phyloP scores from a whole-genome alignment of 2,797 vertebrate genomes.

The Cossypha caffra region DNA sequence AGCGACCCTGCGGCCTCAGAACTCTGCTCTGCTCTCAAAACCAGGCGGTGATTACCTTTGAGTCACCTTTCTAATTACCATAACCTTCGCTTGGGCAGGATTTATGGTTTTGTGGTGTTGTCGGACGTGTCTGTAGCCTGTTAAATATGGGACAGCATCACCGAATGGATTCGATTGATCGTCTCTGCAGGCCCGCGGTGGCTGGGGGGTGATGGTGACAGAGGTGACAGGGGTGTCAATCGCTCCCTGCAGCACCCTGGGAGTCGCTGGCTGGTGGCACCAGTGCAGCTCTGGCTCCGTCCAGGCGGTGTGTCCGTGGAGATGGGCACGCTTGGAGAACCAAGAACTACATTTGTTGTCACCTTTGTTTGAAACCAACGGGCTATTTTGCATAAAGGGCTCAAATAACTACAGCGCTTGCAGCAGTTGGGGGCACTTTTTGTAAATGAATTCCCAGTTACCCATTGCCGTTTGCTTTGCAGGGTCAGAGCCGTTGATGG shows the following conservation, averaged over 20 bases:
- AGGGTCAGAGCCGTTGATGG: slow-evolving; percentile 70
- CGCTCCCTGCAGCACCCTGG: neutral
- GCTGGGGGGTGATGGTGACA: neutral
- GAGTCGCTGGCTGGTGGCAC: rapidly evolving
- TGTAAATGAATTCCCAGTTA: neutral
- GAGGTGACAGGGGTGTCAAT: neutral
- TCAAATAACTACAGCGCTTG: neutral
- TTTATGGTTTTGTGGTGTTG: neutral
- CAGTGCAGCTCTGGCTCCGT: rapidly evolving
- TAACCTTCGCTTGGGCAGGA: neutral
- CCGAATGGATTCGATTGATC: slow-evolving; percentile 1
- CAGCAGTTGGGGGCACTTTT: neutral
- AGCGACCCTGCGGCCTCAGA: rapidly evolving
- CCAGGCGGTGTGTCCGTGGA: neutral
- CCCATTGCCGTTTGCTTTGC: neutral
- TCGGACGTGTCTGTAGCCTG: neutral
- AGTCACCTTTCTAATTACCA: neutral
- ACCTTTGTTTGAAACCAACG: neutral
- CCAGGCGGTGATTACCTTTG: neutral
- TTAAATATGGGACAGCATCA: neutral
- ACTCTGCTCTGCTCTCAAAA: neutral
- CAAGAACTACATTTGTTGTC: rapidly evolving
- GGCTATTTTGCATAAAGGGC: neutral
- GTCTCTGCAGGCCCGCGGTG: neutral
- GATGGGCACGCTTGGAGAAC: rapidly evolving